phyloP scores from a whole-genome alignment of 2,888 invertebrate species.

The Caenorhabditis uteleia region DNA sequence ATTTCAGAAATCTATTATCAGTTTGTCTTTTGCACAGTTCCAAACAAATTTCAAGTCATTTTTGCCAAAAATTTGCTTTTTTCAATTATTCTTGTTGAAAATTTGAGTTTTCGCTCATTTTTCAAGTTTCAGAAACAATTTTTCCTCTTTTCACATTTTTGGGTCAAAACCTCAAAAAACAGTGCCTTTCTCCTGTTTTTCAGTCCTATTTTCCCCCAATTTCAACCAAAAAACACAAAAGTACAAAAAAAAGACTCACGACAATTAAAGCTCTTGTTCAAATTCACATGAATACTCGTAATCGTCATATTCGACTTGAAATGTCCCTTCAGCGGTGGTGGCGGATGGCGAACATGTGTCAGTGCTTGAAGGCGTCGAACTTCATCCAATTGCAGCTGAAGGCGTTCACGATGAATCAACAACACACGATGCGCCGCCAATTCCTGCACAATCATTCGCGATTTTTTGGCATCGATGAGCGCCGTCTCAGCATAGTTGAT shows the following conservation, averaged over 20 bases:
- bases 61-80: no score
- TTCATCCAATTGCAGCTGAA: conserved; percentile 40
- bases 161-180: no score
- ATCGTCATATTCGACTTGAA: conserved; percentile 46
- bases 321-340: conserved; percentile 42
- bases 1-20: no score
- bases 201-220: no score
- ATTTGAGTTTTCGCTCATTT: no score
- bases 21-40: no score
- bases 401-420: conserved; percentile 41
- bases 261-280: conserved; percentile 46
- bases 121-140: no score
- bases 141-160: no score
- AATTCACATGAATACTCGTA: conserved; percentile 41
- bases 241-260: conserved; percentile 13
- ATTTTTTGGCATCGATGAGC: conserved; percentile 34
- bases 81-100: no score
- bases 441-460: conserved; percentile 41
- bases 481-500: conserved; percentile 43
- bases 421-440: conserved; percentile 40
- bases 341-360: conserved; percentile 39
- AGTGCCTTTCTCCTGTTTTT: no score
- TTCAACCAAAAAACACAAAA: not conserved
- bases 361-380: conserved; percentile 41
- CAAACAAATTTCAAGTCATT: no score